Conservation (phyloP, 2,888 invertebrate genomes). For the Hypomecis punctinalis region DNA sequence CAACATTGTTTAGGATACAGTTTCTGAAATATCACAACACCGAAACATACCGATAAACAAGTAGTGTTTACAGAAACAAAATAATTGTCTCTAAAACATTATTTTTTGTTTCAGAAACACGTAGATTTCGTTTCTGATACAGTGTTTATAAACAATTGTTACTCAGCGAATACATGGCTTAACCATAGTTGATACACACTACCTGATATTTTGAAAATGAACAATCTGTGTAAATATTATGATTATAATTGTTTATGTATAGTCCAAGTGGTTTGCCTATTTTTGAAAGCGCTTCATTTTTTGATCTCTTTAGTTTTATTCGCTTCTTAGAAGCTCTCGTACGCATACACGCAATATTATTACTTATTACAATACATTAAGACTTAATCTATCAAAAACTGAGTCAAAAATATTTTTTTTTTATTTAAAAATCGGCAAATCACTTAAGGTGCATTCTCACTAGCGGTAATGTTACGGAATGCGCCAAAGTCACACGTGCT, state of each 20-base stretch:
- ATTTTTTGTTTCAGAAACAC: too few relatives aligned
- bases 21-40: too few relatives aligned
- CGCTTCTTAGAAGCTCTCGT: conserved; percentile 43
- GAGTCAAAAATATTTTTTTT: conserved; percentile 6
- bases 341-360: conserved; percentile 24
- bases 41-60: too few relatives aligned
- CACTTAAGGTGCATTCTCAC: conserved; percentile 50
- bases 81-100: too few relatives aligned
- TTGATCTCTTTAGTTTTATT: conserved; percentile 59
- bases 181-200: conserved; percentile 32
- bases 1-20: too few relatives aligned
- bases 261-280: conserved; percentile 62
- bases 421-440: conserved; percentile 65
- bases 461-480: conserved; percentile 13
- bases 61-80: too few relatives aligned
- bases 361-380: conserved; percentile 24
- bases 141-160: too few relatives aligned
- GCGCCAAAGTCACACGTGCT: conserved; percentile 51
- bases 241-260: conserved; percentile 28
- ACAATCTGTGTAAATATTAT: conserved; percentile 39
- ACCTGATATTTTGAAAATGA: conserved; percentile 31
- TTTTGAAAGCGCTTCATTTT: conserved; percentile 52
- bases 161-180: too few relatives aligned
- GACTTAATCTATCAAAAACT: conserved; percentile 4
- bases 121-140: too few relatives aligned